Evolutionary conservation across 2,113 vertebrate species (phyloP), one percentile per base, ranked within the genome.

Genomic region (Erinaceus europaeus): DNA sequence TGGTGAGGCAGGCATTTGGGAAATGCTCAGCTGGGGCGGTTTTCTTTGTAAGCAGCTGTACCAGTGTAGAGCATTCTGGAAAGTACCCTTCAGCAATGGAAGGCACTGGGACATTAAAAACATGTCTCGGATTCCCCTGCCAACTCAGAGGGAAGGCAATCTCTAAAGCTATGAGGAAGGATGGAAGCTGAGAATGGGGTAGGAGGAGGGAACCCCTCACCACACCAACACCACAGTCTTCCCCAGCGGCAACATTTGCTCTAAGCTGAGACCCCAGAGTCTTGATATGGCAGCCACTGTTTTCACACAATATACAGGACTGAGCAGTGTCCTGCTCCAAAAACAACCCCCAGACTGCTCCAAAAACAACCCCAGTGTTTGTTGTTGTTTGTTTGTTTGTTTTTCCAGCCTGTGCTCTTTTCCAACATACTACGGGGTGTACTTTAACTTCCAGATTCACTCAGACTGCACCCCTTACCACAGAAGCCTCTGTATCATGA

Each of bases 261-360:
- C 27, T 5, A 52, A 27, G 25, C 59, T 15, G 20, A 29, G 1
- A 36, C 64, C 12, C 81, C 74, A 50, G 61, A 77, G 79, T 48
- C 18, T 17, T 76, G 7, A 46, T 25, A 11, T 27, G 75, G 67
- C 36, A 95, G 57, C 61, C 46, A 82, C 3, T 36, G 52, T 94
- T 94, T 90, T 85, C 75, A 57, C 29, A 88, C 36, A 71, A 1
- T 1, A 27, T 0, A 18, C 38, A 59, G 72, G 29, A 44, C 52
- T 38, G 75, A 90, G 23, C 1, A 17, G 34, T n/a, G n/a, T n/a
- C n/a, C n/a, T n/a, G n/a, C n/a, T 78, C 90, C 93, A 75, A 93
- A 88, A 90, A 86, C 76, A 95, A 89, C 68, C 59, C n/a, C 3
- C 0, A 15, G 8, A 44, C 32, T 73, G 76, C 44, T 91, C 89